A percentile compares a stretch with the other conserved stretches of the same genome.
phyloP scores from a whole-genome alignment of 2,888 invertebrate species.

The Hedya salicella region DNA sequence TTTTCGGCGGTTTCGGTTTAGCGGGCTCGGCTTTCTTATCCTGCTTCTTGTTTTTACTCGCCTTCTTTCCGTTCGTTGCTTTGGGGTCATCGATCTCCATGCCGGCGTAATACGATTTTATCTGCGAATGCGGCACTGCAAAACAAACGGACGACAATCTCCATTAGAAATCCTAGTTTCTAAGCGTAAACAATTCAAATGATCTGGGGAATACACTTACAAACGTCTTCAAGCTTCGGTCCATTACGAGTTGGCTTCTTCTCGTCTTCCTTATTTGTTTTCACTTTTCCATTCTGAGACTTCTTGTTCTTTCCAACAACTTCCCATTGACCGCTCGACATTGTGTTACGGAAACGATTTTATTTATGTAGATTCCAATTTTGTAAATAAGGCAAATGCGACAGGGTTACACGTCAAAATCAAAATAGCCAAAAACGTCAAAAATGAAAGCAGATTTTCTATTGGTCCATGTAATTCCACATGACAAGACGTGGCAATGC shows the following conservation, averaged over 20 bases:
- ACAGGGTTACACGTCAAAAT: constrained; percentile 81
- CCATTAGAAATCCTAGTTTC: not conserved
- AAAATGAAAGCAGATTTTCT: constrained; percentile 51
- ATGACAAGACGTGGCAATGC: constrained; percentile 78
- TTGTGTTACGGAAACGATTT: constrained; percentile 53
- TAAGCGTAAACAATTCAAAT: constrained; percentile 12
- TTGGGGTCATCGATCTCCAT: constrained; percentile 86
- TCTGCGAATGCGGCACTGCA: constrained; percentile 88
- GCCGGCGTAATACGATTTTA: constrained; percentile 87
- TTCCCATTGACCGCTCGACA: constrained; percentile 88
- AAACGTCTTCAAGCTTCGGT: constrained; percentile 90
- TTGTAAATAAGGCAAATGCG: constrained; percentile 76
- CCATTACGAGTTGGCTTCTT: constrained; percentile 86
- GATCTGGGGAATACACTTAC: constrained; percentile 79
- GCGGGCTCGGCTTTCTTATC: constrained; percentile 81
- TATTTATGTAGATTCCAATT: constrained; percentile 54
- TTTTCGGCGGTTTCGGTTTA: constrained; percentile 87
- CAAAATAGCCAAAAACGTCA: constrained; percentile 58
- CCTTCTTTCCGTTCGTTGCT: constrained; percentile 76
- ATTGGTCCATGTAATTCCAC: constrained; percentile 76
- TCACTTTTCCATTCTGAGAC: constrained; percentile 81
- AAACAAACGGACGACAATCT: constrained; percentile 42
- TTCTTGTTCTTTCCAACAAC: constrained; percentile 88
- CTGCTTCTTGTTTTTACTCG: constrained; percentile 68
- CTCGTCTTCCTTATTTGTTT: constrained; percentile 84